Percentiles rank a stretch among this genome's conserved stretches.
Conservation (phyloP, 2,888 invertebrate species). For the Neocrepidodera transversa region DNA sequence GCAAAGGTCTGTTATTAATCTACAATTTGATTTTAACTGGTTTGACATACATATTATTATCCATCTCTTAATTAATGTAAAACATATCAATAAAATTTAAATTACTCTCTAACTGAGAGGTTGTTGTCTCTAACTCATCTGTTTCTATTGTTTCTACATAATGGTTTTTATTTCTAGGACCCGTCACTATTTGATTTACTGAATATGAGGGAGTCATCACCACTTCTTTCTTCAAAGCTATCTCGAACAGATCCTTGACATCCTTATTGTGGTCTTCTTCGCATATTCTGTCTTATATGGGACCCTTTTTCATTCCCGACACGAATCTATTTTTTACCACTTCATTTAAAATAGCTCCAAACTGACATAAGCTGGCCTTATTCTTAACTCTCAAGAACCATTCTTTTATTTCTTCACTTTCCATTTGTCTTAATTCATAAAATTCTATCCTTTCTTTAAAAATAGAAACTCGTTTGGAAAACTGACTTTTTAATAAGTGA, state of each 20-base stretch:
- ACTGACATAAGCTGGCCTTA: constrained; percentile 32
- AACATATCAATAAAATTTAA: too few species aligned
- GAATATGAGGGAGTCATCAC: neutral
- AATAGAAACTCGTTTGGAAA: too few species aligned
- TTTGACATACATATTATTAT: too few species aligned
- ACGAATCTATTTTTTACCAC: constrained; percentile 32
- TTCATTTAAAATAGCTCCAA: constrained; percentile 24
- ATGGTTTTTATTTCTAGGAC: too few species aligned
- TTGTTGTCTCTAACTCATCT: too few species aligned
- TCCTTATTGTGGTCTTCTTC: constrained; percentile 33
- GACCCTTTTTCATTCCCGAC: constrained; percentile 22
- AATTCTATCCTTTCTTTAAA: constrained; percentile 33
- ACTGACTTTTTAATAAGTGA: too few species aligned
- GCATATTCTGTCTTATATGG: constrained; percentile 31
- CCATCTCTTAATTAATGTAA: too few species aligned
- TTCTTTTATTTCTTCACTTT: constrained; percentile 27
- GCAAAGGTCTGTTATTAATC: too few species aligned
- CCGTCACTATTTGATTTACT: neutral
- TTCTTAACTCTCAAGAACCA: constrained; percentile 26
- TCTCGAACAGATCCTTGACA: too few species aligned
- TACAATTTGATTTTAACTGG: too few species aligned
- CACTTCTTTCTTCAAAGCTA: neutral
- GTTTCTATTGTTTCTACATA: too few species aligned
- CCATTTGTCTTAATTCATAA: constrained; percentile 28
- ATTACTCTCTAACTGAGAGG: too few species aligned